phyloP scores from a whole-genome alignment of 2,113 vertebrate species.

The Petrocephalus zakoni region DNA sequence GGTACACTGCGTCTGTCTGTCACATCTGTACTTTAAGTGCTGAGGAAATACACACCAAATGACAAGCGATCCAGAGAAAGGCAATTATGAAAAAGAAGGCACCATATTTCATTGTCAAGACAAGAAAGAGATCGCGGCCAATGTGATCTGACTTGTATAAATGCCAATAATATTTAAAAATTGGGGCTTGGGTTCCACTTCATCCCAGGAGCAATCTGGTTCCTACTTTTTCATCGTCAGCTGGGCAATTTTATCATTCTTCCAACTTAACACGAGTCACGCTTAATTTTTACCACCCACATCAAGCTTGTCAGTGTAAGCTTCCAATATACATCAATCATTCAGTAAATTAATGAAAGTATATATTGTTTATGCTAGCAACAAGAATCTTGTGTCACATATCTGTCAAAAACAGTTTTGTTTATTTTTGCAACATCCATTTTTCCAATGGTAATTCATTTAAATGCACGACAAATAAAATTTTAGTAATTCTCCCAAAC shows the following conservation, averaged over 20 bases:
- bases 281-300: constrained; percentile 26
- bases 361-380: background rate
- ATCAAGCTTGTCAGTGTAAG: constrained; percentile 6
- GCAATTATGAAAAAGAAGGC: constrained; percentile 16
- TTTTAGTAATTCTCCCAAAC: background rate
- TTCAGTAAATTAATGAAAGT: background rate
- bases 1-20: constrained; percentile 52
- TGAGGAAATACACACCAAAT: background rate
- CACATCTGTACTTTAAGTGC: background rate
- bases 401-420: background rate
- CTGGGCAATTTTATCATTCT: constrained; percentile 36
- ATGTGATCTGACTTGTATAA: constrained; percentile 20
- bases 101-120: constrained; percentile 28
- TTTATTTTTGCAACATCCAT: background rate
- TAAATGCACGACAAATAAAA: background rate
- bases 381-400: background rate
- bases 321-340: background rate
- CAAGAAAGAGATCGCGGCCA: constrained; percentile 7
- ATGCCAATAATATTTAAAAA: constrained; percentile 41
- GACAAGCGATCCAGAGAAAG: constrained; percentile 9
- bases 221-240: constrained; percentile 39
- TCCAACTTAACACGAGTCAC: constrained; percentile 37
- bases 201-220: constrained; percentile 30
- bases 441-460: background rate
- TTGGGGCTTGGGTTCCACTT: constrained; percentile 30